phyloP scores from a whole-genome alignment of 2,888 invertebrate species.

The Pachydiplax longipennis region DNA sequence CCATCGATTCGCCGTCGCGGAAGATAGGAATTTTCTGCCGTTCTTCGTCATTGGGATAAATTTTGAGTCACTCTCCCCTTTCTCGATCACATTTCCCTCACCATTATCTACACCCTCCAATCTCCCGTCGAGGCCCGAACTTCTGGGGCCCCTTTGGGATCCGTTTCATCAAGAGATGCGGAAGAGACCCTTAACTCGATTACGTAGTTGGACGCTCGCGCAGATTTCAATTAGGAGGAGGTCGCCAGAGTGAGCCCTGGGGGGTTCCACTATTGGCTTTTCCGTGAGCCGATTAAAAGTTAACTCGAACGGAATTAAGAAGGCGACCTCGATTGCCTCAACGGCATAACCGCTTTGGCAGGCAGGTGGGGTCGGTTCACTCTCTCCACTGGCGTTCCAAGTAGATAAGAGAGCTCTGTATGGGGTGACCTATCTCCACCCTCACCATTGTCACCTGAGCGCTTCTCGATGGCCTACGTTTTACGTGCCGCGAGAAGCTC shows the following conservation, averaged over 20 bases:
- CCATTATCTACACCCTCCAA: neutral
- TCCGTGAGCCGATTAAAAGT: constrained; percentile 38
- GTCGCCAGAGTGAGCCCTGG: neutral
- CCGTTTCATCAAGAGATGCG: constrained; percentile 14
- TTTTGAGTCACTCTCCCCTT: neutral
- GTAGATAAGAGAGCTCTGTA: no score
- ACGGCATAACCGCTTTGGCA: constrained; percentile 1
- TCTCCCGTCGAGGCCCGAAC: neutral
- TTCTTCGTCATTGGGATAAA: neutral
- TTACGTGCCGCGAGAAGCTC: neutral
- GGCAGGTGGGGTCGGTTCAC: neutral
- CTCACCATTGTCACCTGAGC: neutral
- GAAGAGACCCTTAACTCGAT: constrained; percentile 39
- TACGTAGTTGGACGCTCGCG: constrained; percentile 43
- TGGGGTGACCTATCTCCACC: no score
- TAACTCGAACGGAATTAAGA: constrained; percentile 38
- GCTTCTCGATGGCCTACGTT: neutral
- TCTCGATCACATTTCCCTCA: neutral
- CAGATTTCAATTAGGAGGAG: constrained; percentile 35
- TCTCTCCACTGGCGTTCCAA: neutral
- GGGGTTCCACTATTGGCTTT: constrained; percentile 28
- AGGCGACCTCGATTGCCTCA: constrained; percentile 15
- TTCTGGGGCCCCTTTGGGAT: constrained; percentile 30
- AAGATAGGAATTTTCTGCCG: neutral
- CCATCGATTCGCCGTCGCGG: no score